Base-by-base conservation (phyloP, 2,113 vertebrate species). In the Melanerpes formicivorus region DNA sequence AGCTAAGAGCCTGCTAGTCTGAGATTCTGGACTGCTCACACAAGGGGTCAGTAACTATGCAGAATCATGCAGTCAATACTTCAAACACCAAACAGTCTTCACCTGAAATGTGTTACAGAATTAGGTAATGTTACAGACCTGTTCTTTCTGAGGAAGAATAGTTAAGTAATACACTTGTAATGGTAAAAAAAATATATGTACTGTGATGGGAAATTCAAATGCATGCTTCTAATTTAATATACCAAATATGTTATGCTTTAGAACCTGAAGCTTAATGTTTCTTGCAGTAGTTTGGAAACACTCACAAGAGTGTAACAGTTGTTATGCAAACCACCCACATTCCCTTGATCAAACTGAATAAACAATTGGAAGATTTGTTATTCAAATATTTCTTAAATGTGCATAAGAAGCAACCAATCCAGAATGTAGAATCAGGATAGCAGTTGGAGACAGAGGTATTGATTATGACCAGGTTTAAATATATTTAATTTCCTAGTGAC, bases 301-400 rank as follows among this genome's bases (percentile, higher is more conserved):
- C 30, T 64, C 10, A 37, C 72, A 66, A 80, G 58, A 37, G 62
- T 80, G 37, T 75, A 86, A 67, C 29, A 80, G 77, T 90, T 79
- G 76, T 92, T 94, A 92, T 22, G 70, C 56, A 92, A 95, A 90
- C 44, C 58, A 81, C 63, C 74, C 81, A 88, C 66, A 27, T 12
- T 65, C 32, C n/a, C 19, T 87, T 3, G 8, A 48, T 81, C 71
- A 95, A 91, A 92, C 0, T 67, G 63, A 95, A 79, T 75, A 84
- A 94, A 72, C 66, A 84, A 60, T 34, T 88, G 70, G 74, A 84
- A 74, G 58, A 71, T 60, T 83, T 11, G 14, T 83, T 87, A 80
- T 63, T 42, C 9, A 19, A 86, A 21, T 88, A 86, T 84, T 71
- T 78, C 12, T 77, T 83, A 83, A 66, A 85, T 42, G 6, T 42